Conservation (phyloP, 2,113 vertebrate genomes). For the Callipepla squamata region DNA sequence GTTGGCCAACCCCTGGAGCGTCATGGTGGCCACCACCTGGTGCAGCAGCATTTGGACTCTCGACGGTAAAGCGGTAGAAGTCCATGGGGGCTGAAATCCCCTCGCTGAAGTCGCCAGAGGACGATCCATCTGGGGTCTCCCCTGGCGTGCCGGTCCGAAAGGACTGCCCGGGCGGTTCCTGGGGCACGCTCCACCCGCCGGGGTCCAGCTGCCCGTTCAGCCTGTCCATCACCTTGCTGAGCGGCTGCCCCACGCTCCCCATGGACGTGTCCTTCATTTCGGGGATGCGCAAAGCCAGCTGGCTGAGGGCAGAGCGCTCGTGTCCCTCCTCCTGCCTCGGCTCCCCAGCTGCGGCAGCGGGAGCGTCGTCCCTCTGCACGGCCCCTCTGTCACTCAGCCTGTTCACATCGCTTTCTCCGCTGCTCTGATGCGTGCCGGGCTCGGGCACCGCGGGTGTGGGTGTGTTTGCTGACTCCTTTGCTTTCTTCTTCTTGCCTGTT, state of each 20-base stretch:
- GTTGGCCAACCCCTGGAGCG: slow-evolving; percentile 90
- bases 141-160: slow-evolving; percentile 88
- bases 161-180: slow-evolving; percentile 80
- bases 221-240: slow-evolving; percentile 88
- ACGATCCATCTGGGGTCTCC: slow-evolving; percentile 82
- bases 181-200: slow-evolving; percentile 65
- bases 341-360: neutral
- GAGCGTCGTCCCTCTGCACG: accelerated
- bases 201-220: slow-evolving; percentile 85
- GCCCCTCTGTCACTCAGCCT: slow-evolving; percentile 36
- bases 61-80: slow-evolving; percentile 91
- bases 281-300: slow-evolving; percentile 81
- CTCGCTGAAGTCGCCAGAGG: slow-evolving; percentile 75
- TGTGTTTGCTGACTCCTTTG: slow-evolving; percentile 21
- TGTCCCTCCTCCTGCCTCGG: neutral
- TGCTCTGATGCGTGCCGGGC: neutral
- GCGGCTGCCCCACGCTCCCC: slow-evolving; percentile 87
- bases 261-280: slow-evolving; percentile 94
- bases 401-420: neutral
- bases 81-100: slow-evolving; percentile 84
- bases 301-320: neutral
- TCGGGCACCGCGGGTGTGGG: neutral
- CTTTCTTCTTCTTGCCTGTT: slow-evolving; percentile 85
- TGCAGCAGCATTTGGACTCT: slow-evolving; percentile 90
- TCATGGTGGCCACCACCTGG: slow-evolving; percentile 93